A percentile compares a stretch with the other conserved stretches of the same genome.
These are phyloP conservation scores for Onychostoma macrolepis DNA, from an alignment of 2,113 vertebrate species.

Conservation along the genomic window DNA sequence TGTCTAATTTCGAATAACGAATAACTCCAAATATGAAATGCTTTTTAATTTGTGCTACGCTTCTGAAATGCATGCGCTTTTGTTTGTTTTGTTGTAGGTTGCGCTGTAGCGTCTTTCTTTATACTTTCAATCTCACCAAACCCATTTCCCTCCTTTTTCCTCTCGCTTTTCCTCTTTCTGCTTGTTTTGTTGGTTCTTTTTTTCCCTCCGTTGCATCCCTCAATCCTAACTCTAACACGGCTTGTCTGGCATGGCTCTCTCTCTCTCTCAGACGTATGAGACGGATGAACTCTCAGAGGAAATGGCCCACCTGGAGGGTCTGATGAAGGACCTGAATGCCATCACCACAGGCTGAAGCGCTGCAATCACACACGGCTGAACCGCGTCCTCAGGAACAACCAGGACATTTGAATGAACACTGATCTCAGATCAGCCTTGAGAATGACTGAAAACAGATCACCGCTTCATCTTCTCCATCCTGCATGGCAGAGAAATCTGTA, in stretches of 20 bases:
- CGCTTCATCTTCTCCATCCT: constrained; percentile 56
- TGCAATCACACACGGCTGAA: constrained; percentile 37
- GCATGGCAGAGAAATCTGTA: constrained; percentile 34
- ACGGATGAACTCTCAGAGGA: constrained; percentile 98
- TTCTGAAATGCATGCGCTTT: constrained; percentile 4
- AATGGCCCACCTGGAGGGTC: constrained; percentile 98
- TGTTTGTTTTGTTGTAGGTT: constrained; percentile 21
- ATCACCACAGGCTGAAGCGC: constrained; percentile 89
- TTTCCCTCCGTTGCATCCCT: background rate
- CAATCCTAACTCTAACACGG: constrained; percentile 46
- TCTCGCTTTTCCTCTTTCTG: background rate
- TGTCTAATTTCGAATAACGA: constrained; percentile 18
- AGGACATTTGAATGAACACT: constrained; percentile 66
- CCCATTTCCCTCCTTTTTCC: background rate
- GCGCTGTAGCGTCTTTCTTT: constrained; percentile 61
- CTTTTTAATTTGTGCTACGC: background rate
- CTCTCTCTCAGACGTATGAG: constrained; percentile 88
- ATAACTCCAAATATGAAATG: constrained; percentile 19
- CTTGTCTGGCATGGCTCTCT: constrained; percentile 30
- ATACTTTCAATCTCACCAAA: constrained; percentile 63
- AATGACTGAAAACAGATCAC: background rate
- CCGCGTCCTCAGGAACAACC: constrained; percentile 79
- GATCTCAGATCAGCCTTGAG: constrained; percentile 63
- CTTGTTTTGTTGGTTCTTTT: background rate
- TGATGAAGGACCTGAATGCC: constrained; percentile 99